Conservation (phyloP, 2,113 vertebrate species). For the Rynchops niger region DNA sequence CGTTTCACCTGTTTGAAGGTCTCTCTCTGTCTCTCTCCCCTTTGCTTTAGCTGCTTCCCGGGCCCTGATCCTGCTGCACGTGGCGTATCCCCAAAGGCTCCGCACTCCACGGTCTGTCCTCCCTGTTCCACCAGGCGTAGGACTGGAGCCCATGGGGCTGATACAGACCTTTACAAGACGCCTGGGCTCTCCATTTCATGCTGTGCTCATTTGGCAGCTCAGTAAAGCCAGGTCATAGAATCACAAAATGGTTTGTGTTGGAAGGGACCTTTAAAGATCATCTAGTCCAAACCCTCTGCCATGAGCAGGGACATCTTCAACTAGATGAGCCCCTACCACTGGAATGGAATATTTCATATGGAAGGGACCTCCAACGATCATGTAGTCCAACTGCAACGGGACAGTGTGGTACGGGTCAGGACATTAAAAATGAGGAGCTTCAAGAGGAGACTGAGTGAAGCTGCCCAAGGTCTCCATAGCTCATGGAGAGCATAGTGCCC, state of each 20-base stretch:
- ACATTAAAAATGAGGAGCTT: not conserved
- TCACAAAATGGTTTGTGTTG: not conserved
- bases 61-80: not conserved
- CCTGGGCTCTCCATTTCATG: not conserved
- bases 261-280: not conserved
- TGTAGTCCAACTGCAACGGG: not conserved
- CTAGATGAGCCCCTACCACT: not conserved
- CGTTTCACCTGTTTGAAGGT: not conserved
- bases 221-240: not conserved
- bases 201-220: not conserved
- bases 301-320: not conserved
- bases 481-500: not conserved
- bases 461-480: not conserved
- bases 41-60: not conserved
- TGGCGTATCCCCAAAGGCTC: not conserved
- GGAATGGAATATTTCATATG: not conserved
- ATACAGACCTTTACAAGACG: not conserved
- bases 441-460: not conserved
- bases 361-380: not conserved
- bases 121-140: rapidly evolving
- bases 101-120: rapidly evolving
- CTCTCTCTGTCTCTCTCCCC: not conserved
- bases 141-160: rapidly evolving
- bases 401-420: rapidly evolving
- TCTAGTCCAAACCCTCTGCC: not conserved